A percentile compares a stretch with the other conserved stretches of the same genome.
phyloP scores from a whole-genome alignment of 2,888 invertebrate genomes.

The Pantelozetes paolii region DNA sequence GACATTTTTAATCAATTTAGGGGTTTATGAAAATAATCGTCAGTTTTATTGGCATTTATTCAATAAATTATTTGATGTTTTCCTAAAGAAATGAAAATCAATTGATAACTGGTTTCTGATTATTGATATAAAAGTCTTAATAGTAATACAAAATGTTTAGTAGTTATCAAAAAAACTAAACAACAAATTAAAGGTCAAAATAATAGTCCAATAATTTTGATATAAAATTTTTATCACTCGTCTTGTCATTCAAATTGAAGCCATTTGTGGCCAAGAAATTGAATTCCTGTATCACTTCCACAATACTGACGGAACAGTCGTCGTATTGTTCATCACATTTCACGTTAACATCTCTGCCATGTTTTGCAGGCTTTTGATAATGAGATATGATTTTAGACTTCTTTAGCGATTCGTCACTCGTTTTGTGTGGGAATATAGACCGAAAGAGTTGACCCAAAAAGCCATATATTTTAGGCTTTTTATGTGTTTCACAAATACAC shows the following conservation, averaged over 20 bases:
- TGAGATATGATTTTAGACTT: background rate
- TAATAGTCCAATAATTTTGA: conserved; percentile 3
- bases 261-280: background rate
- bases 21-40: no score
- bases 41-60: no score
- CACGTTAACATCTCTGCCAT: conserved; percentile 3
- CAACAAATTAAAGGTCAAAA: background rate
- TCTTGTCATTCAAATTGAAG: background rate
- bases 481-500: conserved; percentile 51
- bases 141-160: background rate
- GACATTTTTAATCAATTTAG: no score
- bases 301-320: conserved; percentile 22
- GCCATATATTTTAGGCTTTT: conserved; percentile 50
- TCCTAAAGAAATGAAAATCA: no score
- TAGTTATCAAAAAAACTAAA: background rate
- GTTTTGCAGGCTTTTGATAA: background rate
- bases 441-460: conserved; percentile 49
- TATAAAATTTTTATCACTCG: conserved; percentile 7
- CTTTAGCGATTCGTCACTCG: background rate
- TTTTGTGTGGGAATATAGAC: conserved; percentile 48
- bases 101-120: no score
- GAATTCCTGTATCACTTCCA: conserved; percentile 6
- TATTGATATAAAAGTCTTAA: no score
- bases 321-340: background rate
- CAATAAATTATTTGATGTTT: no score